These are phyloP conservation scores for Amphiura filiformis DNA, from an alignment of 35 echinoderm and acorn worm species.

Conservation along the genomic window DNA sequence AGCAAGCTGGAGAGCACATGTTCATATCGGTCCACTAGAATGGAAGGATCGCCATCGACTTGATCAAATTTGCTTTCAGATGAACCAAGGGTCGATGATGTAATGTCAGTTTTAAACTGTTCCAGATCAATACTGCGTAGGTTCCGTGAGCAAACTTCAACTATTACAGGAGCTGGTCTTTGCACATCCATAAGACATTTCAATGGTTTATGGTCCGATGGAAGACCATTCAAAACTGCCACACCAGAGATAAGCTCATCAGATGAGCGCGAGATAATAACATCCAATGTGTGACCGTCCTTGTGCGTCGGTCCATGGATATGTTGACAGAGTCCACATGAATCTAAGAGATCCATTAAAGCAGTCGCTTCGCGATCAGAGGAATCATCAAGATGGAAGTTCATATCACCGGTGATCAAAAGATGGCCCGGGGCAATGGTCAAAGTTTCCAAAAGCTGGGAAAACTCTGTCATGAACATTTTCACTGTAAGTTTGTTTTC, in stretches of 20 bases:
- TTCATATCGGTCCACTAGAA: background rate
- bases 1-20: background rate
- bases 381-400: slow-evolving; percentile 50
- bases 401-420: slow-evolving; percentile 61
- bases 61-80: background rate
- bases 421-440: background rate
- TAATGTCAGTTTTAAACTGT: background rate
- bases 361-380: background rate
- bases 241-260: slow-evolving; percentile 35
- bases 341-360: slow-evolving; percentile 15
- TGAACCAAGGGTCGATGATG: background rate
- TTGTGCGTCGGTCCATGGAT: slow-evolving; percentile 29
- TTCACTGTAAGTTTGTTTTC: too few relatives aligned
- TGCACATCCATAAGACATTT: slow-evolving; percentile 26
- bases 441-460: too few relatives aligned
- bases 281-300: slow-evolving; percentile 34
- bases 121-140: background rate
- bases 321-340: slow-evolving; percentile 36
- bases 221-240: slow-evolving; percentile 17
- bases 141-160: slow-evolving; percentile 1
- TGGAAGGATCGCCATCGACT: background rate
- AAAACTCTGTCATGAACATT: too few relatives aligned
- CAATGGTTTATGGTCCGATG: slow-evolving; percentile 42
- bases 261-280: slow-evolving; percentile 26
- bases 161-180: slow-evolving; percentile 21